Evolutionary conservation across 2,888 invertebrate genomes (phyloP).

Genomic region (Drosophila borealis): DNA sequence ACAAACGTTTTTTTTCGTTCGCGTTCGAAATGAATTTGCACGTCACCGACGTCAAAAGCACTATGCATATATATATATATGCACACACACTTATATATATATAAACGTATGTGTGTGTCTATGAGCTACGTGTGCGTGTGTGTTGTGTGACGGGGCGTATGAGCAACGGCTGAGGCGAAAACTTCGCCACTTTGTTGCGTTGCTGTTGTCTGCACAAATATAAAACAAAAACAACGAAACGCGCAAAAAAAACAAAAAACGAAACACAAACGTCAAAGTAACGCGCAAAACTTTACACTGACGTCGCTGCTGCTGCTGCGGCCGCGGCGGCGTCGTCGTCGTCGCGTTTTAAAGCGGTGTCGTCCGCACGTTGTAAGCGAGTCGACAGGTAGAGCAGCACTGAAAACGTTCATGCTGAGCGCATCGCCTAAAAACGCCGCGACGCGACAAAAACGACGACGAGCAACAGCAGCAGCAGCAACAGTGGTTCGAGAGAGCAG

Average conservation of each 20-base stretch:
- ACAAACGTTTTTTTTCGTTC: conserved; percentile 40
- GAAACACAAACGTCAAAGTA: conserved; percentile 53
- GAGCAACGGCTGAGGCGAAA: conserved; percentile 71
- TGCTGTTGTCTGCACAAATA: conserved; percentile 48
- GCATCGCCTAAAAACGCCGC: conserved; percentile 48
- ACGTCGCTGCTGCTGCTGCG: conserved; percentile 59
- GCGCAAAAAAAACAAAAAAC: conserved; percentile 18
- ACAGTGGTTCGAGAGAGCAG: conserved; percentile 20
- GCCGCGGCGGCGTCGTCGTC: conserved; percentile 55
- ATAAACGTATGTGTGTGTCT: conserved; percentile 12
- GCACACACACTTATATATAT: conserved; percentile 3
- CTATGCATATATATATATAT: background rate
- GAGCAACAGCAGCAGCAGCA: conserved; percentile 20
- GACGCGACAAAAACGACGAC: conserved; percentile 1
- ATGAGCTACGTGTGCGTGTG: conserved; percentile 11
- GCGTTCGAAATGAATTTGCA: conserved; percentile 59
- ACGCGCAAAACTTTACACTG: conserved; percentile 62
- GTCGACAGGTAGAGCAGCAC: conserved; percentile 80
- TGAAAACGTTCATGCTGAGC: conserved; percentile 55
- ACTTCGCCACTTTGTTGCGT: conserved; percentile 69
- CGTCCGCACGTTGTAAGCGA: conserved; percentile 66
- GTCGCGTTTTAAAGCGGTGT: conserved; percentile 58
- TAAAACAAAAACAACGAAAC: conserved; percentile 28
- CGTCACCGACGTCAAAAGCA: conserved; percentile 56
- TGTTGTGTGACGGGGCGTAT: conserved; percentile 69